phyloP scores from a whole-genome alignment of 1,140 invertebrate species.

The Cherax destructor region DNA sequence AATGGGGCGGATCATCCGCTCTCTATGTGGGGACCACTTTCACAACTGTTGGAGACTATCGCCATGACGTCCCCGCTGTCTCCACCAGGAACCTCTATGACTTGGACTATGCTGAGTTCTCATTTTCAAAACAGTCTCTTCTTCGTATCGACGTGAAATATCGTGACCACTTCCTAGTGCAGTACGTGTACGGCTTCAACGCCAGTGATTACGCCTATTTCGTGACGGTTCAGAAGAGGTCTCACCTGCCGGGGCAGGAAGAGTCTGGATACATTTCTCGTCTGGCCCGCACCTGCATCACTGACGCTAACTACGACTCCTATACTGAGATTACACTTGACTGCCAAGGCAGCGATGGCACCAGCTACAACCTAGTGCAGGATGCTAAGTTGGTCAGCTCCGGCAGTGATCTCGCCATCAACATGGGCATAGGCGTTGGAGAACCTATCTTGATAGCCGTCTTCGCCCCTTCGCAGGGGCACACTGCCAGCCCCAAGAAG shows the following conservation, averaged over 20 bases:
- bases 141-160: constrained; percentile 96
- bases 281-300: constrained; percentile 93
- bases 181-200: constrained; percentile 97
- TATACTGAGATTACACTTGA: constrained; percentile 85
- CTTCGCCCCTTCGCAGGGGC: constrained; percentile 89
- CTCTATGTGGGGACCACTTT: constrained; percentile 96
- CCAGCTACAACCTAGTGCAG: constrained; percentile 91
- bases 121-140: constrained; percentile 90
- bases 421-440: constrained; percentile 85
- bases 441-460: constrained; percentile 87
- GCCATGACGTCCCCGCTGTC: constrained; percentile 95
- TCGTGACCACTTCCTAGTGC: constrained; percentile 94
- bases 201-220: constrained; percentile 96
- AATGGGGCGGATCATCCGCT: constrained; percentile 86
- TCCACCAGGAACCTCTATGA: constrained; percentile 88
- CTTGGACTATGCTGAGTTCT: constrained; percentile 86
- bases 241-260: constrained; percentile 86
- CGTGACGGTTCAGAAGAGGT: constrained; percentile 94
- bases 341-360: constrained; percentile 74
- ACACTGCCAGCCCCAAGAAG: constrained; percentile 84
- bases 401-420: constrained; percentile 86
- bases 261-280: constrained; percentile 90
- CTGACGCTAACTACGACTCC: constrained; percentile 92
- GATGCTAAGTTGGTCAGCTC: constrained; percentile 91
- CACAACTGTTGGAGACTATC: constrained; percentile 92